Percentiles rank a stretch among this genome's conserved stretches.
These are phyloP conservation scores for Drepana arcuata DNA, from an alignment of 1,140 invertebrate species.

Conservation along the genomic window DNA sequence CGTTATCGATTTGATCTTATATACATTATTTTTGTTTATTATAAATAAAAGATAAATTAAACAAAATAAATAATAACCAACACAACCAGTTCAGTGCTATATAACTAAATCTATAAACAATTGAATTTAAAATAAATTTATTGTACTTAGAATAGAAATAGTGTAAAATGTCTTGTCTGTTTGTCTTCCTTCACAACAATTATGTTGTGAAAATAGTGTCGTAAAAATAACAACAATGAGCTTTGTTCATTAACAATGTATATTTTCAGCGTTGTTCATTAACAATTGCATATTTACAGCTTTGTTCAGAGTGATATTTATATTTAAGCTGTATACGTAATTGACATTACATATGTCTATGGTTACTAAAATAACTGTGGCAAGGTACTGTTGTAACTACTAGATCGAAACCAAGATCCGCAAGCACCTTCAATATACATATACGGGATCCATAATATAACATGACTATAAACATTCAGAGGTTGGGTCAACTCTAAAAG, in stretches of 20 bases:
- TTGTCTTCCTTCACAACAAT: too few species aligned
- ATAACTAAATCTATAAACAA: constrained; percentile 25
- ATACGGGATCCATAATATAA: background rate
- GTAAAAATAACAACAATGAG: background rate
- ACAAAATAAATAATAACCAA: constrained; percentile 67
- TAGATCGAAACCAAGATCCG: background rate
- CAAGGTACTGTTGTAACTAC: background rate
- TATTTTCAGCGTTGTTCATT: too few species aligned
- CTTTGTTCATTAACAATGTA: background rate
- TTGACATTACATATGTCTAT: background rate
- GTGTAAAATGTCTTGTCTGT: background rate
- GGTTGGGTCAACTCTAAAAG: constrained; percentile 21
- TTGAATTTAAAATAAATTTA: constrained; percentile 17
- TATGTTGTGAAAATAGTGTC: constrained; percentile 1
- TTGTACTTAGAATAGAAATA: constrained; percentile 22
- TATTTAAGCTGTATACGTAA: too few species aligned
- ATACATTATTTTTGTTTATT: too few species aligned
- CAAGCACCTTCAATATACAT: background rate
- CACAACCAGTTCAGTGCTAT: constrained; percentile 54
- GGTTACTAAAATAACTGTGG: background rate
- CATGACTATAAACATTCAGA: constrained; percentile 8
- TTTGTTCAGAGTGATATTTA: too few species aligned
- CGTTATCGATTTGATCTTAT: too few species aligned
- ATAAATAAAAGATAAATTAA: constrained; percentile 62
- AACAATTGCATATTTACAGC: too few species aligned